A percentile compares a stretch with the other conserved stretches of the same genome.
phyloP scores from a whole-genome alignment of 2,113 vertebrate species.

The Hypocryptadius cinnamomeus region DNA sequence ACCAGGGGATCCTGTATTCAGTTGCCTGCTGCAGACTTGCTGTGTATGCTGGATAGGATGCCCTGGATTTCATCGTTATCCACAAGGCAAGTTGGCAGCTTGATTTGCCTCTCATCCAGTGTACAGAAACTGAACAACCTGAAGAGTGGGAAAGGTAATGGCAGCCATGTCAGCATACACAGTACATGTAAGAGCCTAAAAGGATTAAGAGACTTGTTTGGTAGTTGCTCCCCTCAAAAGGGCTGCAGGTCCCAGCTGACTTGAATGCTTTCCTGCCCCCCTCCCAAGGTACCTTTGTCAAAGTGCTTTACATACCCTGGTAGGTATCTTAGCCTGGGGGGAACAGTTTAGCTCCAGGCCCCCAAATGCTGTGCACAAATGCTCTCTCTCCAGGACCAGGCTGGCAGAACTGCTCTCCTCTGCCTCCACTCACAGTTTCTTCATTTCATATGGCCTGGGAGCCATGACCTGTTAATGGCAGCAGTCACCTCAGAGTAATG shows the following conservation, averaged over 20 bases:
- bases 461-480: not conserved
- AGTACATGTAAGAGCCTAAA: not conserved
- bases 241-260: not conserved
- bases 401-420: not conserved
- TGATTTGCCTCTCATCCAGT: not conserved
- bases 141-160: not conserved
- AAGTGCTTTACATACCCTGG: not conserved
- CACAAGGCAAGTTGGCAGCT: not conserved
- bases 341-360: not conserved
- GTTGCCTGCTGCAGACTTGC: not conserved
- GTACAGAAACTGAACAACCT: not conserved
- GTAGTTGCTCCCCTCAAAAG: not conserved
- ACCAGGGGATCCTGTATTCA: not conserved
- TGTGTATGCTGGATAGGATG: not conserved
- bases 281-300: not conserved
- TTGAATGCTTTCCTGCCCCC: not conserved
- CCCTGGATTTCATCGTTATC: not conserved
- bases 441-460: not conserved
- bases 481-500: not conserved
- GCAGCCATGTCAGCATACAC: not conserved
- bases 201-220: not conserved
- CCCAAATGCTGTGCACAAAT: not conserved
- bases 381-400: not conserved
- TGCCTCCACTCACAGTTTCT: not conserved
- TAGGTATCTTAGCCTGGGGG: not conserved